These are phyloP conservation scores for Zaprionus obscuricornis DNA, from an alignment of 2,888 invertebrate species.

Conservation along the genomic window DNA sequence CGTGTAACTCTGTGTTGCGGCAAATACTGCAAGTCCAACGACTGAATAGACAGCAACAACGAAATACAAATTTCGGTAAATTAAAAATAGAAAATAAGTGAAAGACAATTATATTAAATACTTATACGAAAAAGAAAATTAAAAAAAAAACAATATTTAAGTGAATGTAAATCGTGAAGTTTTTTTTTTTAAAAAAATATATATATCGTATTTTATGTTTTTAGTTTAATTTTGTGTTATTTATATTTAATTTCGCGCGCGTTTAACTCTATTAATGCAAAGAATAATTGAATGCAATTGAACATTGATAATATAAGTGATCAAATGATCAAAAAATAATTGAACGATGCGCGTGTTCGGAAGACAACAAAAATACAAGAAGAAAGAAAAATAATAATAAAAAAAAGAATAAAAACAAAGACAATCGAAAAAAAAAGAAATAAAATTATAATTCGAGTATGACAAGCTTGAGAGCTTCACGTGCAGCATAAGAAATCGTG, in stretches of 20 bases:
- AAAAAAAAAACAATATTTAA: neutral
- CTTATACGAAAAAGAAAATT: neutral
- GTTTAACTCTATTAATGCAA: neutral
- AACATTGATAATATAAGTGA: constrained; percentile 10
- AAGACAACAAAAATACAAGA: constrained; percentile 22
- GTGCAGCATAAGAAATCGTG: constrained; percentile 58
- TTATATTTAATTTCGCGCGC: constrained; percentile 13
- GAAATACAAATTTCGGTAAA: constrained; percentile 29
- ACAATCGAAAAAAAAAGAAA: constrained; percentile 37
- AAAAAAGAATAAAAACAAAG: constrained; percentile 17
- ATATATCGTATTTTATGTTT: constrained; percentile 13
- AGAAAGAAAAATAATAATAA: constrained; percentile 27
- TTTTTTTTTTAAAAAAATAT: constrained; percentile 8
- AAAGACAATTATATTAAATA: constrained; percentile 17
- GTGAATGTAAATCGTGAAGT: neutral
- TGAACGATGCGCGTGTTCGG: constrained; percentile 42
- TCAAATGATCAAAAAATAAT: no score
- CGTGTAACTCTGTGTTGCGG: constrained; percentile 37
- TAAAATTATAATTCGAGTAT: constrained; percentile 43
- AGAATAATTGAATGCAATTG: constrained; percentile 17
- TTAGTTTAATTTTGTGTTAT: constrained; percentile 21
- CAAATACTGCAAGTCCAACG: constrained; percentile 38
- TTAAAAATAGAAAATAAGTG: constrained; percentile 21
- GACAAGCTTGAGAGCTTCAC: constrained; percentile 52
- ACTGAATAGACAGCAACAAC: constrained; percentile 33